Evolutionary conservation across 2,113 vertebrate species (phyloP).

Genomic region (Odocoileus hemionus): DNA sequence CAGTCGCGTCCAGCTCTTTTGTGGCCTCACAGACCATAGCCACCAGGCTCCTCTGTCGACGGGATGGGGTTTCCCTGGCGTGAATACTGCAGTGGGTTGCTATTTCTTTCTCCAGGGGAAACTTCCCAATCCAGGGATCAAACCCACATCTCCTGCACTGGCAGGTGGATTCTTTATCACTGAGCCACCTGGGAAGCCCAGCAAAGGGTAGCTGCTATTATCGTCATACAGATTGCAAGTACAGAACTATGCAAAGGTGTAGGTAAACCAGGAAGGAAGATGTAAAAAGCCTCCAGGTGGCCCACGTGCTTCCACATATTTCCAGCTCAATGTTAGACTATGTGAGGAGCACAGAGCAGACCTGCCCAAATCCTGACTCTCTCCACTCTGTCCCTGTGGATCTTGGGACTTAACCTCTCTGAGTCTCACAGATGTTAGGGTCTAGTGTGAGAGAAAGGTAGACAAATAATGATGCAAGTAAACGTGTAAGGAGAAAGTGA

Average conservation of each 20-base stretch:
- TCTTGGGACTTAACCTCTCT: background rate
- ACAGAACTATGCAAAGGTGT: background rate
- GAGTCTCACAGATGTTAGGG: background rate
- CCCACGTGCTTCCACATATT: accelerated
- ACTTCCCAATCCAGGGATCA: background rate
- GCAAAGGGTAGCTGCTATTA: background rate
- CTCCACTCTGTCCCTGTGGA: background rate
- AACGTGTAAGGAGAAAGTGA: background rate
- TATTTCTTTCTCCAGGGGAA: background rate
- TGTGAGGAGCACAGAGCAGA: background rate
- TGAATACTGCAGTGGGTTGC: background rate
- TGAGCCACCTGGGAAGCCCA: background rate
- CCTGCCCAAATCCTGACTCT: background rate
- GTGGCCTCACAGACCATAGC: background rate
- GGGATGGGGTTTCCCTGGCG: background rate
- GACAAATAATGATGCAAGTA: background rate
- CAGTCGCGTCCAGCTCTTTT: background rate
- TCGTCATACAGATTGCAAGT: background rate
- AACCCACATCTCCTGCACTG: background rate
- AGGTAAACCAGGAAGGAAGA: background rate
- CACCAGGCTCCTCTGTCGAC: background rate
- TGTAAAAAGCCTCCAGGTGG: too few relatives aligned
- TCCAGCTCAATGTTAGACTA: background rate
- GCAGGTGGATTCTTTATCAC: background rate
- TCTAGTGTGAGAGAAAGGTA: background rate